These are phyloP conservation scores for Pheosia tremula DNA, from an alignment of 2,888 invertebrate genomes.

Conservation along the genomic window DNA sequence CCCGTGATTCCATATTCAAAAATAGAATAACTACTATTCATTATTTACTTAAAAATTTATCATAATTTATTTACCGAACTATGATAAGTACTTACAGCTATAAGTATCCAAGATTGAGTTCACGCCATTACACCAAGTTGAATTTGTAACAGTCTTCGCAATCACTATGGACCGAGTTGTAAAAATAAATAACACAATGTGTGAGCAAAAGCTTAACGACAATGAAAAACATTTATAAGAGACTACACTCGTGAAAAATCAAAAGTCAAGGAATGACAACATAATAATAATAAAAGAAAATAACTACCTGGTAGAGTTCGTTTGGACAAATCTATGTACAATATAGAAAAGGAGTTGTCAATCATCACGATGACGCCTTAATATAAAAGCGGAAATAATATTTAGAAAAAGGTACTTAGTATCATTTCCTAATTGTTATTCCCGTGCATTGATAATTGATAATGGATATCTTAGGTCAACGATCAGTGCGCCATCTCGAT, in stretches of 20 bases:
- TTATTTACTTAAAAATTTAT: conserved; percentile 38
- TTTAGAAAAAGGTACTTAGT: conserved; percentile 10
- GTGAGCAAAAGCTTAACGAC: conserved; percentile 70
- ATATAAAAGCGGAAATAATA: conserved; percentile 10
- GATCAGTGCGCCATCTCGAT: conserved; percentile 82
- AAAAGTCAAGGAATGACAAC: conserved; percentile 62
- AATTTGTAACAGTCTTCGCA: conserved; percentile 56
- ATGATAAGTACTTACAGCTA: conserved; percentile 60
- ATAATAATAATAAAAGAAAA: conserved; percentile 40
- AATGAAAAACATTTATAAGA: conserved; percentile 45
- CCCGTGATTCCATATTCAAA: conserved; percentile 74
- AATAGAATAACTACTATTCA: conserved; percentile 49
- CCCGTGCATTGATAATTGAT: conserved; percentile 8
- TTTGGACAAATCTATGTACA: conserved; percentile 36
- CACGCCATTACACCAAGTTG: conserved; percentile 47
- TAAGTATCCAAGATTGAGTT: conserved; percentile 40
- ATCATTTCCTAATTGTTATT: conserved; percentile 25
- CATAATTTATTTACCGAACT: conserved; percentile 53
- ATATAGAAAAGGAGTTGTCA: conserved; percentile 18
- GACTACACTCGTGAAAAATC: conserved; percentile 44
- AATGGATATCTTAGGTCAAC: conserved; percentile 17
- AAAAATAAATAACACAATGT: conserved; percentile 70
- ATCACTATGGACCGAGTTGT: conserved; percentile 55
- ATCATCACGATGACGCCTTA: conserved; percentile 18
- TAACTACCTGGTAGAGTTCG: conserved; percentile 19